Percentiles rank a stretch among this genome's conserved stretches.
Evolutionary conservation across 1,140 invertebrate species (phyloP).

Genomic region (Drosophila persimilis): DNA sequence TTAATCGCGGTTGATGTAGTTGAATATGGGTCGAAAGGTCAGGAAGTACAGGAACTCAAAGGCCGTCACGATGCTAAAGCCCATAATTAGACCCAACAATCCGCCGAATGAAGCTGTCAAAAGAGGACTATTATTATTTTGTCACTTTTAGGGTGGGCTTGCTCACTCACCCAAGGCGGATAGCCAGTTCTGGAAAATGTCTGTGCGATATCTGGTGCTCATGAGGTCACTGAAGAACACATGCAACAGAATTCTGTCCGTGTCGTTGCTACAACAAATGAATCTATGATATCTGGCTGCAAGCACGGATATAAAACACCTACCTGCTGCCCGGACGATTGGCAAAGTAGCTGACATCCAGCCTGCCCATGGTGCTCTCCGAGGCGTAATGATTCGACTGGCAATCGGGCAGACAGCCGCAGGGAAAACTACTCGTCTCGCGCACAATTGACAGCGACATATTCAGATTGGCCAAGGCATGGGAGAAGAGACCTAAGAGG

Average conservation of each 20-base stretch:
- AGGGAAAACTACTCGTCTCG: constrained; percentile 67
- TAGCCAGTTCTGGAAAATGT: constrained; percentile 85
- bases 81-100: constrained; percentile 86
- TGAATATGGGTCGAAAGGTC: constrained; percentile 84
- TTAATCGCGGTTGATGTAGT: constrained; percentile 75
- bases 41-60: constrained; percentile 88
- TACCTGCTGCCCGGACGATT: constrained; percentile 45
- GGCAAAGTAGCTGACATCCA: constrained; percentile 79
- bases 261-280: constrained; percentile 34
- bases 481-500: constrained; percentile 57
- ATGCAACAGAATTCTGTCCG: constrained; percentile 85
- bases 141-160: neutral
- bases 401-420: constrained; percentile 85
- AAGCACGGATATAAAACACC: neutral
- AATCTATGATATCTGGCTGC: neutral
- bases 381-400: constrained; percentile 85
- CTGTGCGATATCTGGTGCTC: constrained; percentile 85
- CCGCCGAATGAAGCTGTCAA: constrained; percentile 88
- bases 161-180: constrained; percentile 67
- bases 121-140: constrained; percentile 7
- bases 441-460: constrained; percentile 56
- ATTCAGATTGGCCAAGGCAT: constrained; percentile 65
- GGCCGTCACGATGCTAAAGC: constrained; percentile 87
- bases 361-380: constrained; percentile 84
- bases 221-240: constrained; percentile 86